Base-by-base conservation (phyloP, 2,888 invertebrate genomes). In the Dusona sp. region DNA sequence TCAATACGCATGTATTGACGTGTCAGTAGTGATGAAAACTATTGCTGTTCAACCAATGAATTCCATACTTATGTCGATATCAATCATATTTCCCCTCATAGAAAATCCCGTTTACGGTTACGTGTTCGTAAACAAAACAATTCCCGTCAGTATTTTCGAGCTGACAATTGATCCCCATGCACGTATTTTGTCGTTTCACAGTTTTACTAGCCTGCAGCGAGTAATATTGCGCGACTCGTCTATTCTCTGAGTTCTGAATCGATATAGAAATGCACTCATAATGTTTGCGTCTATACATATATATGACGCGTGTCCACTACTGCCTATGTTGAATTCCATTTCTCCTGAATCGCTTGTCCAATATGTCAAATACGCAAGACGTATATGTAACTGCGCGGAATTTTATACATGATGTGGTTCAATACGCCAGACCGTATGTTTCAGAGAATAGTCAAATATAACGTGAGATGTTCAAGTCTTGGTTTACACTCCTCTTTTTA, bases 261-360 rank as follows among this genome's bases (percentile, higher is more conserved):
- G n/a, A 80, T 38, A 70, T 57, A 64, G 42, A 64, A 80, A 67
- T 36, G 19, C 54, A 25, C 51, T 57, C 22, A 64, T 65, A 19
- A 70, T 25, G 25, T 29, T 22, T 36, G n/a, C 25, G 3, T 48
- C 29, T 61, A 29, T 16, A 65, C 36, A 79, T 64, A 68, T 70
- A 75, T 87, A 84, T 88, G 75, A 88, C 89, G 88, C 89, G 90
- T 89, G 89, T 88, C 88, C 89, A n/a, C 70, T 29, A 4, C 73
- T 16, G 36, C 54, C 25, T 57, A 0, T 42, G 61, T 75, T 61
- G 61, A 29, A 61, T 45, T 61, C 29, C 61, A 75, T 75, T 75
- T 25, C 42, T 29, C 19, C 25, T 25, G 42, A 19, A 75, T 42
- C 74, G 29, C 61, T 42, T 61, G 74, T 75, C 61, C 74, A 75